Evolutionary conservation across 2,797 vertebrate species (phyloP).

Genomic region (Hippopotamyrus pictus): DNA sequence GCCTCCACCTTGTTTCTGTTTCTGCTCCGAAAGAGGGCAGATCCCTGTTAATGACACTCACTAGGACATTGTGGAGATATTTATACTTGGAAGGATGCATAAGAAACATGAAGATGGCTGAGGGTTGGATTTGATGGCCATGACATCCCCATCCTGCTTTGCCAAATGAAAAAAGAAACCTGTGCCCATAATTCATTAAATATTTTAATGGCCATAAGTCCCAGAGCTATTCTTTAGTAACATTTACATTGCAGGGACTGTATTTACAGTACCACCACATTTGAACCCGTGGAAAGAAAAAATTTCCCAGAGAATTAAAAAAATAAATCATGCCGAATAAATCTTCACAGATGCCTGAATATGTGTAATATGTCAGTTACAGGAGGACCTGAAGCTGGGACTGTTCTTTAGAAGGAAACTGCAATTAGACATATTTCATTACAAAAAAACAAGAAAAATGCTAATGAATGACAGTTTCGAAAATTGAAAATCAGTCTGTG

Average conservation of each 20-base stretch:
- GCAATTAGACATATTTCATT: background rate
- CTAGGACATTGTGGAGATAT: background rate
- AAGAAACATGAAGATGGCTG: background rate
- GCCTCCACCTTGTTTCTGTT: background rate
- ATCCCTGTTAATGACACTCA: slow-evolving; percentile 2
- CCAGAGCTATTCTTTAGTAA: background rate
- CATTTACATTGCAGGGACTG: background rate
- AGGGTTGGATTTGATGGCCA: background rate
- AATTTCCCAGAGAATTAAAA: background rate
- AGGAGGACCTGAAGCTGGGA: background rate
- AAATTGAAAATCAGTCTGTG: background rate
- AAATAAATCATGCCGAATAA: background rate
- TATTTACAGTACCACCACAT: background rate
- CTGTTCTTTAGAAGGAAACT: background rate
- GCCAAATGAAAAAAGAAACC: background rate
- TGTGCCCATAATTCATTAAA: background rate
- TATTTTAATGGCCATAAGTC: slow-evolving; percentile 1
- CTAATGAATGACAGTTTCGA: background rate
- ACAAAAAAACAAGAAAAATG: background rate
- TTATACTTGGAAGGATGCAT: background rate
- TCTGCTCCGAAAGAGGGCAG: background rate
- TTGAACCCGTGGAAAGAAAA: background rate
- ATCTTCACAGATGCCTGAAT: background rate
- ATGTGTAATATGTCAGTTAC: background rate
- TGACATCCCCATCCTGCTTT: background rate